Evolutionary conservation across 2,888 invertebrate species (phyloP), one percentile per base, ranked within the genome.

Genomic region (Bombylius discolor): DNA sequence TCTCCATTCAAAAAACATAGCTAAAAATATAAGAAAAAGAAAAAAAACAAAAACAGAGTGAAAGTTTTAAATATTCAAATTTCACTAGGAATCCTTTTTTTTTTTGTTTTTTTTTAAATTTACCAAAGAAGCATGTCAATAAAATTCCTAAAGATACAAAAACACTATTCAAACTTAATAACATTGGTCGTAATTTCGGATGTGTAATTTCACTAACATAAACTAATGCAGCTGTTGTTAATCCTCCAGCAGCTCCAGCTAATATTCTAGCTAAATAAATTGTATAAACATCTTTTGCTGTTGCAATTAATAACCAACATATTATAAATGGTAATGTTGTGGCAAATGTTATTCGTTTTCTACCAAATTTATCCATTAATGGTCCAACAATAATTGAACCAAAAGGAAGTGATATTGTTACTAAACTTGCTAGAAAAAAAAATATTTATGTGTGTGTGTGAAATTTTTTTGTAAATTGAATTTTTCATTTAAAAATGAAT

Each of bases 171-270:
- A 79, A 67, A 48, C 78, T 76, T 7, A 81, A 66, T 31, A 81
- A 66, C 77, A 79, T 78, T 46, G 79, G 75, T 34, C 81, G 68
- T 49, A 77, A 70, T 54, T 70, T 69, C 3, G 78, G 76, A 69
- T 80, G 79, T 3, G 79, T 67, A 39, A 80, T 77, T 69, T 82
- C 81, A 45, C 80, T 78, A 3, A 79, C 78, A 65, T 81, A 82
- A 11, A 81, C 76, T 45, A 80, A 56, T 5, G 74, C 71, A 8
- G 77, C 79, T 3, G 78, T 78, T 14, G 78, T 75, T 56, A 81
- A 64, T 55, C 81, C 80, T 76, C 78, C 79, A 60, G 70, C 76
- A 42, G 76, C 72, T 14, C 81, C 81, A 13, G 79, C 76, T 31
- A 79, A 67, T 4, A 77, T 64, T 62, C 81, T 70, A 5, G 77